phyloP scores from a whole-genome alignment of 2,113 vertebrate genomes.

The Actenoides hombroni region DNA sequence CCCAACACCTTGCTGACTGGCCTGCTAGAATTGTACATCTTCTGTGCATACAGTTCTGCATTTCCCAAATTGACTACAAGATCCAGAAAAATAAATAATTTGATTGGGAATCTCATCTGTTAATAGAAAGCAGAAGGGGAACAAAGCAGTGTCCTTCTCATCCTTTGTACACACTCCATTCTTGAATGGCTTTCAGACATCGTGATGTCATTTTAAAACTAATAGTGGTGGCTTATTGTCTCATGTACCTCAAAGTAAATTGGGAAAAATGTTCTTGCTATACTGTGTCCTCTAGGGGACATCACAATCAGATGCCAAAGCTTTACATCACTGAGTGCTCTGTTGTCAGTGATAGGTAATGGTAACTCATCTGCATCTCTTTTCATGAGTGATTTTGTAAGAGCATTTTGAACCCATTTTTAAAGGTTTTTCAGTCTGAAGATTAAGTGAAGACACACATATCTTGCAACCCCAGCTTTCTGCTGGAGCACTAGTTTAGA shows the following conservation, averaged over 20 bases:
- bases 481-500: not conserved
- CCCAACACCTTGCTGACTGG: not conserved
- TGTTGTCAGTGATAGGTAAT: not conserved
- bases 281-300: accelerated
- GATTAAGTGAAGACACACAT: not conserved
- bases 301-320: not conserved
- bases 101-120: not conserved
- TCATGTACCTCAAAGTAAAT: not conserved
- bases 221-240: not conserved
- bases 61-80: not conserved
- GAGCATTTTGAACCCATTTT: not conserved
- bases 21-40: not conserved
- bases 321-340: not conserved
- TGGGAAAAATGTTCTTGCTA: not conserved
- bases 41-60: not conserved
- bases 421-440: not conserved
- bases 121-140: not conserved
- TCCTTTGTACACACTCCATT: not conserved
- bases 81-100: not conserved
- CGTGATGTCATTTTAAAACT: not conserved
- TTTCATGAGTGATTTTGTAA: not conserved
- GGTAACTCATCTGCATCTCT: not conserved
- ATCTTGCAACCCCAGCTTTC: not conserved
- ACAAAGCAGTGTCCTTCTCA: not conserved
- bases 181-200: not conserved